A percentile compares a stretch with the other conserved stretches of the same genome.
These are phyloP conservation scores for Vireo griseus DNA, from an alignment of 2,797 vertebrate species.

Conservation along the genomic window DNA sequence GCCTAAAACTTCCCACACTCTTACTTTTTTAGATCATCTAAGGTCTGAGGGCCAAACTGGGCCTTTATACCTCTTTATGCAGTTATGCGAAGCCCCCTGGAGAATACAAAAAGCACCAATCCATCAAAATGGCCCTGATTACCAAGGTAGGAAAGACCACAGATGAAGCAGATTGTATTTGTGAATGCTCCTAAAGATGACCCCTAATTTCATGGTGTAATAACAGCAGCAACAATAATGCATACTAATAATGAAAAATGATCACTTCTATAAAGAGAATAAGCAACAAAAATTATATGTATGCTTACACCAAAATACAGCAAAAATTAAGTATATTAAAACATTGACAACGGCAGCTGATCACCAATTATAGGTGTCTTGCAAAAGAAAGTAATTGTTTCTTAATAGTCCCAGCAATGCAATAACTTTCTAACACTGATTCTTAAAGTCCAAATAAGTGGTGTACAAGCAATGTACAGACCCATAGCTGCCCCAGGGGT, in stretches of 20 bases:
- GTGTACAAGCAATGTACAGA: neutral
- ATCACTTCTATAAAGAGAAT: neutral
- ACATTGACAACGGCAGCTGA: neutral
- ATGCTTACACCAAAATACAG: neutral
- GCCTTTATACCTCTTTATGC: neutral
- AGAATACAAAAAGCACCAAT: neutral
- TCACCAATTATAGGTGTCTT: neutral
- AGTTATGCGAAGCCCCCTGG: neutral
- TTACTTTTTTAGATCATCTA: neutral
- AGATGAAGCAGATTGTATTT: rapidly evolving
- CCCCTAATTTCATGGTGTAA: neutral
- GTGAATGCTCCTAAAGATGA: neutral
- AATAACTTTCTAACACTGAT: neutral
- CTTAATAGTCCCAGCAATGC: neutral
- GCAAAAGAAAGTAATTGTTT: neutral
- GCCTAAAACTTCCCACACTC: neutral
- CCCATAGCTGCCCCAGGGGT: neutral
- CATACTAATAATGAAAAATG: neutral
- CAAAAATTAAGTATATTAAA: neutral
- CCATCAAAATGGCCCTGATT: neutral
- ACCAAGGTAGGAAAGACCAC: neutral
- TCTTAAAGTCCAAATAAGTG: neutral
- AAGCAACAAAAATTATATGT: neutral
- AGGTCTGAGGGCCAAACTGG: neutral
- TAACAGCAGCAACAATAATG: neutral